Base-by-base conservation (phyloP, 2,888 invertebrate species). In the Athrips mouffetella region DNA sequence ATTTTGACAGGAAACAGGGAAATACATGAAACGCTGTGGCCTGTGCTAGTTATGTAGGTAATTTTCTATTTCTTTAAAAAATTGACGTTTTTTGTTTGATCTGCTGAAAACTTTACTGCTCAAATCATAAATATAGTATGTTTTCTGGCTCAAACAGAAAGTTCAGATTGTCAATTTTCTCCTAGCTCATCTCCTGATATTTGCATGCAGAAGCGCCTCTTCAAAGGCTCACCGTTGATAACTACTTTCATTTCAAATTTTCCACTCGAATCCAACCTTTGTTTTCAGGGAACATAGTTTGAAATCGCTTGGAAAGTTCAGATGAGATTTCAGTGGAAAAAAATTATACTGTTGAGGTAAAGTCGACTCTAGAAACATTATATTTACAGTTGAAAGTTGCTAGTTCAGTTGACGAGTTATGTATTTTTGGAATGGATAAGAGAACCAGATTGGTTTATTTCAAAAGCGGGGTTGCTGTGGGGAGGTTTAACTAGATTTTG, bases 201-300 rank as follows among this genome's bases (percentile, higher is more conserved):
- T 86, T 87, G 85, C 83, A 87, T 87, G 88, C 88, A 85, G 88
- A 87, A 87, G 88, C 84, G 81, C 84, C 80, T 83, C 82, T 86
- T 85, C 88, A 87, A 88, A 88, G 84, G 80, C 18, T 75, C 80
- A 77, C 79, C 67, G 74, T 76, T 80, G 68, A 70, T 73, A 80
- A 80, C 77, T 76, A 73, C 73, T 73, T 75, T 73, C 61, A 63
- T 68, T 65, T 18, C 46, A 8, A 48, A 37, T 40, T 20, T 2
- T 0, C 0, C 0, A 0, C 3, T 1, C 0, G 25, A 27, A 35
- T 16, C 51, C 45, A 33, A 52, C 57, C 56, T 10, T 52, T 60
- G 23, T 0, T 3, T 0, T 0, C 0, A 0, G 1, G 0, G 1
- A 16, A 25, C 3, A 41, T 11, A 16, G 41, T 41, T 27, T 2